phyloP scores from a whole-genome alignment of 2,113 vertebrate genomes.

The Rattus rattus region DNA sequence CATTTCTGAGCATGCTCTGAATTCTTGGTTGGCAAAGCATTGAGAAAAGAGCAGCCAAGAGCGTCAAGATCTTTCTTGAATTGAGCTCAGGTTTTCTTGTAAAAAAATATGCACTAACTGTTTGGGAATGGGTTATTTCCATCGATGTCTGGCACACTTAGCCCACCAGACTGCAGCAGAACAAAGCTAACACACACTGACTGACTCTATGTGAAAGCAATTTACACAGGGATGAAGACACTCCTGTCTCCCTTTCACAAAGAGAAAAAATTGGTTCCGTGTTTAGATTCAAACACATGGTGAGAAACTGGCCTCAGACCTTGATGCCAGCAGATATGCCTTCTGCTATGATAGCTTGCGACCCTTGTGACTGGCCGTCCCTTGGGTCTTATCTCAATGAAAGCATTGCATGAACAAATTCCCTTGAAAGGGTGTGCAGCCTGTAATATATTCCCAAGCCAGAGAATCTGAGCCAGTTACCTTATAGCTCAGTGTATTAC shows the following conservation, averaged over 20 bases:
- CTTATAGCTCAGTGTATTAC: background rate
- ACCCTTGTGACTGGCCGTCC: background rate
- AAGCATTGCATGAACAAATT: background rate
- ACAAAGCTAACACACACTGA: background rate
- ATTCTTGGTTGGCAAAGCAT: slow-evolving; percentile 45
- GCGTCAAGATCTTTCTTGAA: slow-evolving; percentile 42
- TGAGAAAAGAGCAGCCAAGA: background rate
- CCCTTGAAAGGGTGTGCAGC: background rate
- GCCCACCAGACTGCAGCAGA: background rate
- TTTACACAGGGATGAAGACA: background rate
- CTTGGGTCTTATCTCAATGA: background rate
- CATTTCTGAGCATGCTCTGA: slow-evolving; percentile 18
- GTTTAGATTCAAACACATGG: background rate
- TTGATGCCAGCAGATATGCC: background rate
- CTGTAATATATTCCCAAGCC: background rate
- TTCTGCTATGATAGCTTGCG: background rate
- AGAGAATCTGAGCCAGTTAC: background rate
- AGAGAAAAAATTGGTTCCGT: background rate
- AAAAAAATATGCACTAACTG: background rate
- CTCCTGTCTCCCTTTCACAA: background rate
- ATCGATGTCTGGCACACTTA: background rate
- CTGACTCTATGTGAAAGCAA: background rate
- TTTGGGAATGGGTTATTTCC: background rate
- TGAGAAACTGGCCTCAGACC: background rate
- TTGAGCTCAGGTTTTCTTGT: background rate